Percentiles rank a stretch among this genome's conserved stretches.
phyloP scores from a whole-genome alignment of 1,140 invertebrate species.

The Sipha flava region DNA sequence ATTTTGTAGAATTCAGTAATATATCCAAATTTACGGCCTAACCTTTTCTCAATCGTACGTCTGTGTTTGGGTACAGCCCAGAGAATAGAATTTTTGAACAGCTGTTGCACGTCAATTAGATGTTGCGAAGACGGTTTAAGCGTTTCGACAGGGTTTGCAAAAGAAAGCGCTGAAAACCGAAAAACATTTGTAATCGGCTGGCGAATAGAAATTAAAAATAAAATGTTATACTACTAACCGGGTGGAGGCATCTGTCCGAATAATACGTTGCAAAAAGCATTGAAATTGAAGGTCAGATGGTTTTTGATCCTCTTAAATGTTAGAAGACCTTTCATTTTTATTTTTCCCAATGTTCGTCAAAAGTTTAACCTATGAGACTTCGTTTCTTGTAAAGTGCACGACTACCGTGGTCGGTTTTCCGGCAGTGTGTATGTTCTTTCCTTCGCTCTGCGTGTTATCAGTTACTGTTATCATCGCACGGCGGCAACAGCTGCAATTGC shows the following conservation, averaged over 20 bases:
- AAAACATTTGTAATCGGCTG: neutral
- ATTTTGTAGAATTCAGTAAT: slow-evolving; percentile 57
- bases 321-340: neutral
- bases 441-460: too few species aligned
- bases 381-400: too few species aligned
- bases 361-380: too few species aligned
- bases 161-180: neutral
- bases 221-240: neutral
- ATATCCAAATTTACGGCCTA: slow-evolving; percentile 60
- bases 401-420: too few species aligned
- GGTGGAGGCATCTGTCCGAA: neutral
- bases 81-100: slow-evolving; percentile 46
- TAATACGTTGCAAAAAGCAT: neutral
- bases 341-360: too few species aligned
- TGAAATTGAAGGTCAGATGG: neutral
- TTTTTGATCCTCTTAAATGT: neutral
- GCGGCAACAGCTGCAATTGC: too few species aligned
- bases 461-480: too few species aligned
- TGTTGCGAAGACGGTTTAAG: neutral
- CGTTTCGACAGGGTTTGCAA: neutral
- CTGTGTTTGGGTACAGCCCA: slow-evolving; percentile 72
- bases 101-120: neutral
- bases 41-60: slow-evolving; percentile 62
- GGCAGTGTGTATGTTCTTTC: too few species aligned
- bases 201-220: neutral